Conservation (phyloP, 2,888 invertebrate genomes). For the Eupelmus urozonus region DNA sequence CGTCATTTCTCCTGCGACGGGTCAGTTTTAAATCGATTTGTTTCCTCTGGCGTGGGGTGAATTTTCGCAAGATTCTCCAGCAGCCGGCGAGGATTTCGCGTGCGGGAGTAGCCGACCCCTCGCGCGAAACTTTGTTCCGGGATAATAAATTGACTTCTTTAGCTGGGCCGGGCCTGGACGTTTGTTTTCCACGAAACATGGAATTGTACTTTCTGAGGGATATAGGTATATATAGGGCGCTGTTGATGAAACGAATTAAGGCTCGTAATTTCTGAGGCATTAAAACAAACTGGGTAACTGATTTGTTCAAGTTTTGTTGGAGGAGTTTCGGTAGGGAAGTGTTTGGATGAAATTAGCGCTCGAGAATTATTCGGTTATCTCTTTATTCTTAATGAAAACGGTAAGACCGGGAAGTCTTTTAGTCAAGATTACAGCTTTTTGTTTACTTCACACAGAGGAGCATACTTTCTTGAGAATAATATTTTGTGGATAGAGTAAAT, state of each 20-base stretch:
- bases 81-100: too few species aligned
- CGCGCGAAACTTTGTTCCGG: constrained; percentile 2
- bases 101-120: not conserved
- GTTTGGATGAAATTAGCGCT: not conserved
- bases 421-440: not conserved
- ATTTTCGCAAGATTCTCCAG: too few species aligned
- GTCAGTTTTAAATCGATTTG: constrained; percentile 24
- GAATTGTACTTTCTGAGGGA: constrained; percentile 20
- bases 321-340: not conserved
- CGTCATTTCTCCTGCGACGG: constrained; percentile 1
- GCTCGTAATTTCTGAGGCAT: constrained; percentile 18
- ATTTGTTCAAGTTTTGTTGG: constrained; percentile 4
- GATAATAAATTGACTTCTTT: constrained; percentile 42
- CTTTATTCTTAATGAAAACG: not conserved
- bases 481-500: too few species aligned
- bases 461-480: too few species aligned
- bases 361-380: not conserved
- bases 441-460: not conserved
- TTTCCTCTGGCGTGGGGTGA: not conserved
- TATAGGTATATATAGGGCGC: constrained; percentile 18
- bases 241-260: constrained; percentile 31
- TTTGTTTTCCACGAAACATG: constrained; percentile 21
- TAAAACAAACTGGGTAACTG: not conserved
- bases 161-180: not conserved
- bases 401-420: not conserved